Conservation (phyloP, 2,888 invertebrate genomes). For the Holacanthella duospinosa region DNA sequence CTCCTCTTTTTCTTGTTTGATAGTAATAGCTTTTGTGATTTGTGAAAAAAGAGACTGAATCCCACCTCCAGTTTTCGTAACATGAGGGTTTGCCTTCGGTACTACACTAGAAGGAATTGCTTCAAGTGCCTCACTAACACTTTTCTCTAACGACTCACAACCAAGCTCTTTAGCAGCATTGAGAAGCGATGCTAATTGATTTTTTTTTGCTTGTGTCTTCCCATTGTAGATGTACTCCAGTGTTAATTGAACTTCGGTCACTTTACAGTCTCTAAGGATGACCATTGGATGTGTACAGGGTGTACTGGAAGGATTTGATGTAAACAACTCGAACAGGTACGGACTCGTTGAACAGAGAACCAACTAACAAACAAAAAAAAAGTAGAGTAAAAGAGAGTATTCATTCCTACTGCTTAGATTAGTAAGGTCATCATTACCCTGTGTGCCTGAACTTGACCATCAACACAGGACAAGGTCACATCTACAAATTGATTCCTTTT, state of each 20-base stretch:
- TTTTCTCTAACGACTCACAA: constrained; percentile 15
- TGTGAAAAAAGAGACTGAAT: background rate
- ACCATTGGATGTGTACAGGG: constrained; percentile 29
- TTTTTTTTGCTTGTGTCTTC: constrained; percentile 9
- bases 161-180: constrained; percentile 22
- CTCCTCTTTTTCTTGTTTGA: background rate
- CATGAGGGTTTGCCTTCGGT: background rate
- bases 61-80: background rate
- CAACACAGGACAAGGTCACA: constrained; percentile 23
- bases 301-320: constrained; percentile 18
- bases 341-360: constrained; percentile 21
- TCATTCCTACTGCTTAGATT: background rate
- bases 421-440: constrained; percentile 21
- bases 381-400: background rate
- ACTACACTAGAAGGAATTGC: background rate
- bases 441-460: constrained; percentile 27
- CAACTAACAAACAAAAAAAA: constrained; percentile 19
- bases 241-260: constrained; percentile 17
- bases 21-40: background rate
- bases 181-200: constrained; percentile 17
- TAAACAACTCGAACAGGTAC: constrained; percentile 21
- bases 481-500: constrained; percentile 22
- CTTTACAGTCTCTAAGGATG: constrained; percentile 14
- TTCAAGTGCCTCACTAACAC: background rate
- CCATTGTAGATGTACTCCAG: constrained; percentile 28